A percentile compares a stretch with the other conserved stretches of the same genome.
phyloP scores from a whole-genome alignment of 2,888 invertebrate species.

The Caenorhabditis plicata region DNA sequence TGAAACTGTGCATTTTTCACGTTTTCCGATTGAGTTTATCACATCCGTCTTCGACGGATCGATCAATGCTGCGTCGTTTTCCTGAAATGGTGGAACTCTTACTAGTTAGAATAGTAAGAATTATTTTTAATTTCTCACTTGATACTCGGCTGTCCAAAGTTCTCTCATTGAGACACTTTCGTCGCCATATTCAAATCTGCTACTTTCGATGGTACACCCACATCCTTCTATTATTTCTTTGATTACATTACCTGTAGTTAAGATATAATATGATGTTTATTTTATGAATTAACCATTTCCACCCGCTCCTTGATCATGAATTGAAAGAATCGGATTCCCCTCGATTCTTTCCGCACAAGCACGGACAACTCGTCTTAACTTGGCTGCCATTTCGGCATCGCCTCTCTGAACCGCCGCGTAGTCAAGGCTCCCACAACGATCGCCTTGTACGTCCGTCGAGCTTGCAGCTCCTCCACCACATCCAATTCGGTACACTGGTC shows the following conservation, averaged over 20 bases:
- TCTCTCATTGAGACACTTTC: slow-evolving; percentile 89
- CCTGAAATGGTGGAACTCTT: slow-evolving; percentile 28
- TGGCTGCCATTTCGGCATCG: slow-evolving; percentile 98
- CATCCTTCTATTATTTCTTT: slow-evolving; percentile 90
- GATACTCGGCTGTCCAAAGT: slow-evolving; percentile 97
- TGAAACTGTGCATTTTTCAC: slow-evolving; percentile 89
- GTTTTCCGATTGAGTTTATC: slow-evolving; percentile 76
- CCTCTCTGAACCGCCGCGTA: slow-evolving; percentile 94
- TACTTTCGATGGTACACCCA: slow-evolving; percentile 85
- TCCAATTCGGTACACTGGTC: slow-evolving; percentile 94
- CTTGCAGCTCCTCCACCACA: slow-evolving; percentile 98
- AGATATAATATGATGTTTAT: neutral
- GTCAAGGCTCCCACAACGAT: slow-evolving; percentile 77
- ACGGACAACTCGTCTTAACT: slow-evolving; percentile 87
- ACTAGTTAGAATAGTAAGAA: neutral
- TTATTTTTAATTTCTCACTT: slow-evolving; percentile 14
- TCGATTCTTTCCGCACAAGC: slow-evolving; percentile 81
- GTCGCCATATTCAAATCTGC: slow-evolving; percentile 87
- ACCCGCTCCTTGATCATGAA: slow-evolving; percentile 99
- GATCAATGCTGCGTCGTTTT: slow-evolving; percentile 76
- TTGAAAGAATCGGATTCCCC: slow-evolving; percentile 85
- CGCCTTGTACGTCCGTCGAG: slow-evolving; percentile 80
- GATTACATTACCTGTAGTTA: slow-evolving; percentile 79
- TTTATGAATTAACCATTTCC: slow-evolving; percentile 71
- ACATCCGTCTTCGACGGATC: slow-evolving; percentile 73